phyloP scores from a whole-genome alignment of 2,888 invertebrate species.

The Vannuccia rotundouncinata region DNA sequence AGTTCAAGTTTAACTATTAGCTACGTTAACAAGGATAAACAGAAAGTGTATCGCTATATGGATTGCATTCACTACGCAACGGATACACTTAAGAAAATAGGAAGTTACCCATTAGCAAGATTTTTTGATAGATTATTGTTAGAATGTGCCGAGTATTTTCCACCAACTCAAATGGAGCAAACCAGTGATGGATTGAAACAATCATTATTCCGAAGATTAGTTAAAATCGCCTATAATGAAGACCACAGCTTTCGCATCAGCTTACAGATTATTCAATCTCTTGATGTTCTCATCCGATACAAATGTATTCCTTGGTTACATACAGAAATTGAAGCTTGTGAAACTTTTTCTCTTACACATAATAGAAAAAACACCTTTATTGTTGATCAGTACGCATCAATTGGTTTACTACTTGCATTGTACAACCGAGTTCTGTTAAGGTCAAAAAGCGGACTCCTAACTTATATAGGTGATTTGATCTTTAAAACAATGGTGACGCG shows the following conservation, averaged over 20 bases:
- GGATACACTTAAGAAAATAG: conserved; percentile 26
- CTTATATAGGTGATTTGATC: conserved; percentile 32
- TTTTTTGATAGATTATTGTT: too few species aligned
- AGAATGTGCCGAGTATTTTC: conserved; percentile 30
- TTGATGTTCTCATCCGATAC: conserved; percentile 26
- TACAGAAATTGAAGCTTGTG: background rate
- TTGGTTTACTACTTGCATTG: conserved; percentile 27
- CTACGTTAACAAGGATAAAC: conserved; percentile 30
- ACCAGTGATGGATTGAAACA: conserved; percentile 2
- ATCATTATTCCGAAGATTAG: conserved; percentile 29
- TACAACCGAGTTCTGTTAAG: conserved; percentile 29
- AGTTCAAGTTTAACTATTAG: background rate
- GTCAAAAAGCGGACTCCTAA: conserved; percentile 29
- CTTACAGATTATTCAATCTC: conserved; percentile 12
- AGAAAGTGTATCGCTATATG: conserved; percentile 12
- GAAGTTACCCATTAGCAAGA: background rate
- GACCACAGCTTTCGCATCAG: conserved; percentile 32
- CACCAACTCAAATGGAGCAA: conserved; percentile 21
- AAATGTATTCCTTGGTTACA: conserved; percentile 9
- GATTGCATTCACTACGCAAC: conserved; percentile 32
- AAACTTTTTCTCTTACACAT: background rate
- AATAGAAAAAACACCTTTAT: background rate
- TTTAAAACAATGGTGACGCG: conserved; percentile 5
- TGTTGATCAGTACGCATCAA: conserved; percentile 8
- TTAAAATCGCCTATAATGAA: conserved; percentile 31